Evolutionary conservation across 2,888 invertebrate genomes (phyloP).

Genomic region (Megamerina dolium): DNA sequence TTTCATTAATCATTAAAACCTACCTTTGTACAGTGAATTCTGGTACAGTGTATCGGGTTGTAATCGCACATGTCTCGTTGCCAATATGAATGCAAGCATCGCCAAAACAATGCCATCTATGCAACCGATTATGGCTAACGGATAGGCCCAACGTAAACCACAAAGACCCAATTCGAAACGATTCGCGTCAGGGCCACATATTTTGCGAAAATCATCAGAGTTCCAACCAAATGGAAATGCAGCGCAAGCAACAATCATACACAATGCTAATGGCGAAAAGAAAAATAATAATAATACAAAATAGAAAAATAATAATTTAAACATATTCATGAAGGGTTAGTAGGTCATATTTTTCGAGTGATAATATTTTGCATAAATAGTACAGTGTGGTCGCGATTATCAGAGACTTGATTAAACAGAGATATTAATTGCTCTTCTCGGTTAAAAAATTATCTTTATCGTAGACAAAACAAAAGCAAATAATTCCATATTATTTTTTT

Average conservation of each 20-base stretch:
- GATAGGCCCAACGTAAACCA: conserved; percentile 87
- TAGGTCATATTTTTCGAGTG: too few species aligned
- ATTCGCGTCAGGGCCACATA: conserved; percentile 79
- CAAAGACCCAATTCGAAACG: conserved; percentile 76
- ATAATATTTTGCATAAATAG: too few species aligned
- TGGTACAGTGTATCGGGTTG: conserved; percentile 74
- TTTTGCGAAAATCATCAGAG: conserved; percentile 70
- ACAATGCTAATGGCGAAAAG: conserved; percentile 60
- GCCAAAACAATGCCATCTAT: conserved; percentile 51
- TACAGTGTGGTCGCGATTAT: too few species aligned
- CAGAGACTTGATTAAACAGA: too few species aligned
- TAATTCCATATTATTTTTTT: too few species aligned
- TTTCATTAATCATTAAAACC: not conserved
- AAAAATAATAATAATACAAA: not conserved
- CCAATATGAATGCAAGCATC: conserved; percentile 87
- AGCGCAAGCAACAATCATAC: conserved; percentile 81
- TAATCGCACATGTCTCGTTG: conserved; percentile 78
- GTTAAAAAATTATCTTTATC: too few species aligned
- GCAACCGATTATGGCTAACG: conserved; percentile 76
- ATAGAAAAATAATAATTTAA: too few species aligned
- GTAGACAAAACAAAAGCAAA: too few species aligned
- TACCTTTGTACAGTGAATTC: conserved; percentile 64
- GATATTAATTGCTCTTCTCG: too few species aligned
- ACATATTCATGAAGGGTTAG: too few species aligned
- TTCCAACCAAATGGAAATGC: conserved; percentile 91